Evolutionary conservation across 2,888 invertebrate species (phyloP), one percentile per base, ranked within the genome.

Genomic region (Hoplodrina blanda): DNA sequence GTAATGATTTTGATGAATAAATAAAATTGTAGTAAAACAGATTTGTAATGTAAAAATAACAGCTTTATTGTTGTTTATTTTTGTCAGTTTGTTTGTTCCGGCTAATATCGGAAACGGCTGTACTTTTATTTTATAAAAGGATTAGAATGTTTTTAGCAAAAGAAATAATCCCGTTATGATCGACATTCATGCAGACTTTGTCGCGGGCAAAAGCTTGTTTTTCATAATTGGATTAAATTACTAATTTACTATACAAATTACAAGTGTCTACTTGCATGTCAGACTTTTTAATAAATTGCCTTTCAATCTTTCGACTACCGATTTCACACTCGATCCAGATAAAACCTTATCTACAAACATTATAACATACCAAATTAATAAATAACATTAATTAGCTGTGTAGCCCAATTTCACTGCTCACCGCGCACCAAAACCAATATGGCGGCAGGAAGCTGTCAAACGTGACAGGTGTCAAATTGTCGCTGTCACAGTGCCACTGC

Each of bases 381-480:
- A 78, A 66, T 63, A 69, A 56, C 52, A 56, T 57, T 78, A 75
- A 73, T 75, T 75, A 65, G 62, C 65, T 63, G 69, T 68, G 25
- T 57, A 67, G 56, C 65, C 77, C 30, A 82, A 80, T 82, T 82
- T 81, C 77, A 70, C 78, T 54, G 66, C 69, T 8, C 61, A 61
- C 17, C 53, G 63, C 57, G 55, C 49, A 62, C 37, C 70, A 10
- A 61, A 78, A 75, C 67, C 65, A 70, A 74, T 73, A 78, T 73
- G 77, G 74, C 70, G 68, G 66, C 76, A 80, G 82, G 78, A 80
- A 83, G 80, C 82, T 81, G 83, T 82, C 83, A 76, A 69, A 71
- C 69, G 76, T 85, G 86, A 83, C 87, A 86, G 81, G 79, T 87
- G 85, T 85, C 87, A 85, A 81, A 81, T 76, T 80, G 81, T 80